Base-by-base conservation (phyloP, 2,113 vertebrate species). In the Chauna torquata region DNA sequence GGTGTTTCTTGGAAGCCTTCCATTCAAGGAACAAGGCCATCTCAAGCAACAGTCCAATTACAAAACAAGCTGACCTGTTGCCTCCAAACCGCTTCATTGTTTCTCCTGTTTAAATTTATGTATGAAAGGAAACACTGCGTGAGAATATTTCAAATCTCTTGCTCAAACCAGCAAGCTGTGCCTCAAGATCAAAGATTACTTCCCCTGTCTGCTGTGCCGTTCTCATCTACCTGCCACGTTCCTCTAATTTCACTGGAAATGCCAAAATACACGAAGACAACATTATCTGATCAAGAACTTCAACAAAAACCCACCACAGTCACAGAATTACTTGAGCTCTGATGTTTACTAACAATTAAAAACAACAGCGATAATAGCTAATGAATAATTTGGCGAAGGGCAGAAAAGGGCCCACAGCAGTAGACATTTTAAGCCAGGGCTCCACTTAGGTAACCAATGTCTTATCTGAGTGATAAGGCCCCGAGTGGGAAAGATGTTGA, bases 31-130 rank as follows among this genome's bases (percentile, higher is more conserved):
- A 4, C 27, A 8, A 12, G 3, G 52, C 54, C n/a, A 2, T 25
- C n/a, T 44, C 78, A 0, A 4, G 7, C 59, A 42, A 7, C 59
- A 14, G 2, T 3, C 47, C 3, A 10, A 6, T 3, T 34, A 23
- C 38, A 32, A 5, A 34, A 23, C 44, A 19, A 47, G 40, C 58
- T 36, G 52, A 34, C 52, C 82, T 9, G 34, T 40, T 30, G 28
- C 12, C 68, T 54, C 47, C 62, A 64, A 5, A 6, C 55, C 44
- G 18, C 44, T 8, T 30, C 27, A 0, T 7, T 57, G 55, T 12
- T 75, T 42, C 74, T 75, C 52, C 52, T 62, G 62, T 62, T 47
- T 42, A 32, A 55, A 27, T 30, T 16, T 16, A 19, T 9, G 12
- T 0, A 38, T 59, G 76, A 78, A 34, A 30, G 78, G 59, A 38